Evolutionary conservation across 2,888 invertebrate genomes (phyloP).

Genomic region (Epinotia demarniana): DNA sequence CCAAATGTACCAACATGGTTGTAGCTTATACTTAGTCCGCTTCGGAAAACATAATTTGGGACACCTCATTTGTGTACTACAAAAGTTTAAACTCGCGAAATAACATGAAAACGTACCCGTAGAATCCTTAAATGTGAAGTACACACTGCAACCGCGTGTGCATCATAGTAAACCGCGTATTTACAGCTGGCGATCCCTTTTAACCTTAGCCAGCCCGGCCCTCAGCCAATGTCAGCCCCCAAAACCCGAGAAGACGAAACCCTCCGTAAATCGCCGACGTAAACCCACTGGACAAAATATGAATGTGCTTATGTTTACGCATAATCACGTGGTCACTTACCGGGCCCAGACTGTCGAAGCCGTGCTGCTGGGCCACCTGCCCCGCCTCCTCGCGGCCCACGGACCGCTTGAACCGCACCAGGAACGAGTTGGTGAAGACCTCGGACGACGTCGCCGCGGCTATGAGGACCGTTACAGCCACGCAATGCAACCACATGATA

Average conservation of each 20-base stretch:
- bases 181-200: neutral
- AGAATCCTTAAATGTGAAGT: neutral
- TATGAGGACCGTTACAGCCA: constrained; percentile 75
- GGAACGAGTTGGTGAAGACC: constrained; percentile 98
- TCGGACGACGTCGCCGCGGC: constrained; percentile 81
- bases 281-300: constrained; percentile 31
- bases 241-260: constrained; percentile 18
- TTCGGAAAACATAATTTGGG: neutral
- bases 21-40: too few relatives aligned
- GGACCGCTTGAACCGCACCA: constrained; percentile 93
- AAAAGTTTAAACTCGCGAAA: neutral
- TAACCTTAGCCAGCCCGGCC: constrained; percentile 12
- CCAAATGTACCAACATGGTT: neutral
- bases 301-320: constrained; percentile 73
- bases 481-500: constrained; percentile 81
- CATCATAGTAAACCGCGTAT: neutral
- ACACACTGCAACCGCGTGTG: neutral
- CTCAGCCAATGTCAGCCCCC: constrained; percentile 5
- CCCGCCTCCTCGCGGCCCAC: constrained; percentile 91
- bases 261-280: constrained; percentile 4
- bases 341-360: constrained; percentile 97
- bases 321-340: constrained; percentile 88
- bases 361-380: constrained; percentile 93
- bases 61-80: neutral
- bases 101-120: neutral